Percentiles rank a stretch among this genome's conserved stretches.
Conservation (phyloP, 1,140 invertebrate genomes). For the Solen grandis region DNA sequence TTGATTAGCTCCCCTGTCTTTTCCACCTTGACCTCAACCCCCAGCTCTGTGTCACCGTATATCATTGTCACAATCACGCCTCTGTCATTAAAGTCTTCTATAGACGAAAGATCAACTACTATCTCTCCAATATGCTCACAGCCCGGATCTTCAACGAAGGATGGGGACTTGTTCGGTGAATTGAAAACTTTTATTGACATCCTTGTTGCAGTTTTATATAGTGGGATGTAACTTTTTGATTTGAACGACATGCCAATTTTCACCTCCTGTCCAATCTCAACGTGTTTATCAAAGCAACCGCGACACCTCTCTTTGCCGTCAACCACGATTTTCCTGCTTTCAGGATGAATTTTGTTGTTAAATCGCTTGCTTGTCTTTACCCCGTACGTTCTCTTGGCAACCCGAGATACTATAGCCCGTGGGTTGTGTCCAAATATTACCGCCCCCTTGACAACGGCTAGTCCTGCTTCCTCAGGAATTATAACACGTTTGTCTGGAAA, state of each 20-base stretch:
- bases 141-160: constrained; percentile 36
- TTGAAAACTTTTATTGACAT: constrained; percentile 19
- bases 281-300: constrained; percentile 57
- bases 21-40: constrained; percentile 45
- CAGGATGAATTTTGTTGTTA: constrained; percentile 28
- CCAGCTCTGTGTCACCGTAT: constrained; percentile 61
- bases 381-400: constrained; percentile 62
- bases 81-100: constrained; percentile 11
- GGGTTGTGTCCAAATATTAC: constrained; percentile 66
- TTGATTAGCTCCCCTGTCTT: constrained; percentile 41
- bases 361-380: constrained; percentile 33
- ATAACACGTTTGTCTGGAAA: constrained; percentile 56
- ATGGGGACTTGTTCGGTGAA: constrained; percentile 1
- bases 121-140: constrained; percentile 49
- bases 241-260: constrained; percentile 11
- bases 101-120: constrained; percentile 49
- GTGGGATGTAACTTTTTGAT: constrained; percentile 26
- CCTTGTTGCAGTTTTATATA: background rate
- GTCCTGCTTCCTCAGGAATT: constrained; percentile 55
- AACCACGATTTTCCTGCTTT: constrained; percentile 14
- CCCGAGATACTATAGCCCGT: constrained; percentile 47
- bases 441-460: constrained; percentile 66
- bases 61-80: constrained; percentile 53
- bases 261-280: constrained; percentile 52
- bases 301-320: constrained; percentile 45